A percentile compares a stretch with the other conserved stretches of the same genome.
Evolutionary conservation across 1,140 invertebrate genomes (phyloP).

Genomic region (Sweltsa coloradensis): DNA sequence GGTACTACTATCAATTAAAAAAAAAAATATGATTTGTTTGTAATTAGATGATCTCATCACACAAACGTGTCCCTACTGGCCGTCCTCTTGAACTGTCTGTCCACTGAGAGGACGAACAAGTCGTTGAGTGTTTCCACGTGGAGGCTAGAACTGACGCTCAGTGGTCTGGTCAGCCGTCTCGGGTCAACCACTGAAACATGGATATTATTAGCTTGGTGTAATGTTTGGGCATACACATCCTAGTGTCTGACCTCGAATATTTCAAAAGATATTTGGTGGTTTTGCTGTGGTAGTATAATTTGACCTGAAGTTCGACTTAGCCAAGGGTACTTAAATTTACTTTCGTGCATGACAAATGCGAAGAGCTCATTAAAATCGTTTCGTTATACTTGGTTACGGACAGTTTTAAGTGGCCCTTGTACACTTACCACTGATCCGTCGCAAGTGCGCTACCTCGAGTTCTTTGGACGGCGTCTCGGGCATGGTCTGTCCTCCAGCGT

Average conservation of each 20-base stretch:
- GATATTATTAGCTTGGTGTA: not conserved
- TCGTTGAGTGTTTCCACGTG: slow-evolving; percentile 3
- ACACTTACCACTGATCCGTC: slow-evolving; percentile 12
- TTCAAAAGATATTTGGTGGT: not conserved
- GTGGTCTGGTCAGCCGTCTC: not conserved
- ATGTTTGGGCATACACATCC: too few relatives aligned
- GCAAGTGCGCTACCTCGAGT: slow-evolving; percentile 7
- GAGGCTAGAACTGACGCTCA: slow-evolving; percentile 1
- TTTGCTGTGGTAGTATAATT: not conserved
- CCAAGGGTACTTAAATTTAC: not conserved
- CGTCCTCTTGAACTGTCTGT: not conserved
- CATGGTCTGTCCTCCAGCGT: slow-evolving; percentile 2
- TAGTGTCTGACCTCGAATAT: not conserved
- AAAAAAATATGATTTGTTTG: too few relatives aligned
- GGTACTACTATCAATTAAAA: too few relatives aligned
- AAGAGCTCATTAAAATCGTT: not conserved
- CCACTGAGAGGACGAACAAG: slow-evolving; percentile 3
- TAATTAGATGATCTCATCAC: too few relatives aligned
- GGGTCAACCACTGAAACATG: slow-evolving; percentile 6
- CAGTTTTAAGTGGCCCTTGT: not conserved
- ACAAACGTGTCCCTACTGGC: not conserved
- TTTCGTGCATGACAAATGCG: not conserved
- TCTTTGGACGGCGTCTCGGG: slow-evolving; percentile 4
- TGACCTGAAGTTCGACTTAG: too few relatives aligned
- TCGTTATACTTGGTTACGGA: not conserved